Conservation (phyloP, 2,113 vertebrate species). For the Catagonus wagneri region DNA sequence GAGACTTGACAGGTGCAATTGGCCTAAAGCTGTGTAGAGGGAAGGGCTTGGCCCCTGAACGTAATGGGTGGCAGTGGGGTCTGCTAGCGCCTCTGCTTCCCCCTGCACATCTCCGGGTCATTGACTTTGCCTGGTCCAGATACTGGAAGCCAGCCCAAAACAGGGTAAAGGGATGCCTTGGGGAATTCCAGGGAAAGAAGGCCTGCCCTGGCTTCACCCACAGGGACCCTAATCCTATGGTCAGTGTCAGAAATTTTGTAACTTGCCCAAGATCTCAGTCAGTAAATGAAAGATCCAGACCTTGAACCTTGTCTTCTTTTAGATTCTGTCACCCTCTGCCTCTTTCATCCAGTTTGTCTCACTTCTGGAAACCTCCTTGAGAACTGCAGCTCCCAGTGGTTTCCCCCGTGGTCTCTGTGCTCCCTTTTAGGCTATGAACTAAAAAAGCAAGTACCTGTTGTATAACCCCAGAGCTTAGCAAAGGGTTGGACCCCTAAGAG, state of each 20-base stretch:
- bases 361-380: slow-evolving; percentile 13
- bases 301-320: not conserved
- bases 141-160: not conserved
- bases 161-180: not conserved
- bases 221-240: not conserved
- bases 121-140: not conserved
- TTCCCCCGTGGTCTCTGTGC: not conserved
- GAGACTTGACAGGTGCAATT: not conserved
- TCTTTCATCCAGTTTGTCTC: not conserved
- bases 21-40: not conserved
- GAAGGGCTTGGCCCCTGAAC: not conserved
- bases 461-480: slow-evolving; percentile 2
- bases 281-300: slow-evolving; percentile 14
- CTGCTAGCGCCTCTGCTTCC: not conserved
- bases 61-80: not conserved
- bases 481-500: not conserved
- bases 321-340: not conserved
- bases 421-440: not conserved
- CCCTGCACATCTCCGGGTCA: not conserved
- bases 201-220: not conserved
- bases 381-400: not conserved
- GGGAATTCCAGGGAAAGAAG: not conserved
- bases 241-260: not conserved
- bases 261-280: not conserved
- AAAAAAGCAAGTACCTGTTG: not conserved